Evolutionary conservation across 2,797 vertebrate genomes (phyloP).

Genomic region (Miichthys miiuy): DNA sequence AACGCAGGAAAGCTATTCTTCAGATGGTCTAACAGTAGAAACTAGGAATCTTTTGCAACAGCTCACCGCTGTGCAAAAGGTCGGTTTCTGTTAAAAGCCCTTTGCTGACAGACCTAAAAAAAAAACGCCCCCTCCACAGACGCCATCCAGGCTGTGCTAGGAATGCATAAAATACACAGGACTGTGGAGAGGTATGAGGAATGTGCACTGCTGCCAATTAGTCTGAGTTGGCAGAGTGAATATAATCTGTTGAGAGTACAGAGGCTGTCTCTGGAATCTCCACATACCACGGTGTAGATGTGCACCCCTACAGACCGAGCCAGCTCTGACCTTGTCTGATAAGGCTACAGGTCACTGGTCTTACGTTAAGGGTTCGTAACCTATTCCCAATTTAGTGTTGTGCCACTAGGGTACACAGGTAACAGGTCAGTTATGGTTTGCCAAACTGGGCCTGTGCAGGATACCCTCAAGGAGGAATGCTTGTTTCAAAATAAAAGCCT

Average conservation of each 20-base stretch:
- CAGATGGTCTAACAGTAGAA: not conserved
- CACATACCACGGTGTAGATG: too few species aligned
- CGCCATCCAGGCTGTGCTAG: not conserved
- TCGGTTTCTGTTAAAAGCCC: not conserved
- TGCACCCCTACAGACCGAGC: not conserved
- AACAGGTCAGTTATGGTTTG: not conserved
- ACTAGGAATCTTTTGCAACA: not conserved
- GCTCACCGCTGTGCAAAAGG: not conserved
- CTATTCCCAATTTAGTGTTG: not conserved
- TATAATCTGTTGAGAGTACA: too few species aligned
- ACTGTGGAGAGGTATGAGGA: not conserved
- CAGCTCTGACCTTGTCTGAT: not conserved
- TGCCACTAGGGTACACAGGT: too few species aligned
- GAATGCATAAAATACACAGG: not conserved
- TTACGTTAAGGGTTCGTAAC: not conserved
- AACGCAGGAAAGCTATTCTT: not conserved
- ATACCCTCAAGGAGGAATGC: not conserved
- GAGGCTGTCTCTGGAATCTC: not conserved
- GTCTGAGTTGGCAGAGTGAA: not conserved
- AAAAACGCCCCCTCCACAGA: too few species aligned
- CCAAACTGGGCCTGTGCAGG: not conserved
- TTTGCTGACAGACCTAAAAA: not conserved
- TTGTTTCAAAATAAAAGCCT: too few species aligned
- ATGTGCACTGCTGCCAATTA: not conserved
- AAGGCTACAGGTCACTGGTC: not conserved